Conservation (phyloP, 1,140 invertebrate species). For the Varroa destructor region DNA sequence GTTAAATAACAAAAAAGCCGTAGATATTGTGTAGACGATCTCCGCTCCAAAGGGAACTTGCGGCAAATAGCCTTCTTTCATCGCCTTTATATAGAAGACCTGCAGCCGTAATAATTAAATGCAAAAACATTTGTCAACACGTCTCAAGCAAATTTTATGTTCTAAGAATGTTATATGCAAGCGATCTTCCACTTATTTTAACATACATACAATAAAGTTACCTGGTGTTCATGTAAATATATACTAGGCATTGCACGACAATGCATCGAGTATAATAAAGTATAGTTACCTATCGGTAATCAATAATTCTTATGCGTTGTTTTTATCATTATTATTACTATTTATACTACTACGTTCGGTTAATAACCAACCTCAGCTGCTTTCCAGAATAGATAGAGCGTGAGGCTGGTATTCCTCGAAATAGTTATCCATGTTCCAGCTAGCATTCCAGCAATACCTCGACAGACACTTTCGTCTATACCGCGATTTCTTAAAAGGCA, state of each 20-base stretch:
- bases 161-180: too few species aligned
- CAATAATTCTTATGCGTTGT: too few species aligned
- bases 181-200: too few species aligned
- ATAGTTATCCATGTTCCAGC: not conserved
- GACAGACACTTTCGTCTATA: not conserved
- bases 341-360: not conserved
- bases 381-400: slow-evolving; percentile 20
- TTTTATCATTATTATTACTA: too few species aligned
- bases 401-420: slow-evolving; percentile 11
- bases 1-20: slow-evolving; percentile 3
- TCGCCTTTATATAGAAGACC: not conserved
- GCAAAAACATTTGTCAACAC: too few species aligned
- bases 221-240: too few species aligned
- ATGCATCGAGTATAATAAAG: too few species aligned
- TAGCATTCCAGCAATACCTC: not conserved
- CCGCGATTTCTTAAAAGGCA: slow-evolving; percentile 4
- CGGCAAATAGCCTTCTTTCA: not conserved
- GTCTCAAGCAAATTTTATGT: too few species aligned
- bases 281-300: too few species aligned
- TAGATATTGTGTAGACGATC: slow-evolving; percentile 4
- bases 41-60: not conserved
- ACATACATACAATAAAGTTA: too few species aligned
- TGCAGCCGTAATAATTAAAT: not conserved
- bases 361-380: slow-evolving; percentile 5
- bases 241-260: too few species aligned